These are phyloP conservation scores for Hydrochoerus hydrochaeris DNA, from an alignment of 2,113 vertebrate species.

Conservation along the genomic window DNA sequence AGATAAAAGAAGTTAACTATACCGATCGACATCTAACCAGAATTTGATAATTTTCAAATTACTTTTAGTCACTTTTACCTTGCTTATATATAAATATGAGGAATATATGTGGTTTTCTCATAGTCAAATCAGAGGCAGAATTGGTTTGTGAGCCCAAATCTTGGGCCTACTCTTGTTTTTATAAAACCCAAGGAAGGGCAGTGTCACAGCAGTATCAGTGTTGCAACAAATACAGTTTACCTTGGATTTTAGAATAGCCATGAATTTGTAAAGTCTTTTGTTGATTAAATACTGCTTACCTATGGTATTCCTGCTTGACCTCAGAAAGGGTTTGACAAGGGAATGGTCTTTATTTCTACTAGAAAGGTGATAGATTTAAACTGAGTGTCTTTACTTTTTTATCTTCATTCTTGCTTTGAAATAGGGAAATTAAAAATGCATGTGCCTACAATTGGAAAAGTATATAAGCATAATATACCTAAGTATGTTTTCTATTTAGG, in stretches of 20 bases:
- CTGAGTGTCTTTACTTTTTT: neutral
- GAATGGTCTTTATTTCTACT: neutral
- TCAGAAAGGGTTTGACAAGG: neutral
- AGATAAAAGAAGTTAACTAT: neutral
- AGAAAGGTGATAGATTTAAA: neutral
- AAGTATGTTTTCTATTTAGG: conserved; percentile 17
- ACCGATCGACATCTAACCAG: neutral
- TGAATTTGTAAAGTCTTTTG: neutral
- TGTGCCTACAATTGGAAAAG: neutral
- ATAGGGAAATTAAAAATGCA: conserved; percentile 9
- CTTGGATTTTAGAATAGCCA: neutral
- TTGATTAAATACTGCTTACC: neutral
- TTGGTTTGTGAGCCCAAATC: neutral
- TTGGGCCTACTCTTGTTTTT: neutral
- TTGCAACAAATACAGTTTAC: neutral
- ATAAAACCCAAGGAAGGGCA: neutral
- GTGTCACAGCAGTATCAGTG: neutral
- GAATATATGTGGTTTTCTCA: neutral
- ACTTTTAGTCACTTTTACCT: neutral
- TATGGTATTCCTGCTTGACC: neutral
- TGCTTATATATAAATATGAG: neutral
- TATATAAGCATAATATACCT: neutral
- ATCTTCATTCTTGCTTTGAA: conserved; percentile 6
- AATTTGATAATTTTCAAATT: neutral
- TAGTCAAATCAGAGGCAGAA: neutral